Percentiles rank a stretch among this genome's conserved stretches.
Evolutionary conservation across 2,888 invertebrate genomes (phyloP).

Genomic region (Drosophila subquinaria): DNA sequence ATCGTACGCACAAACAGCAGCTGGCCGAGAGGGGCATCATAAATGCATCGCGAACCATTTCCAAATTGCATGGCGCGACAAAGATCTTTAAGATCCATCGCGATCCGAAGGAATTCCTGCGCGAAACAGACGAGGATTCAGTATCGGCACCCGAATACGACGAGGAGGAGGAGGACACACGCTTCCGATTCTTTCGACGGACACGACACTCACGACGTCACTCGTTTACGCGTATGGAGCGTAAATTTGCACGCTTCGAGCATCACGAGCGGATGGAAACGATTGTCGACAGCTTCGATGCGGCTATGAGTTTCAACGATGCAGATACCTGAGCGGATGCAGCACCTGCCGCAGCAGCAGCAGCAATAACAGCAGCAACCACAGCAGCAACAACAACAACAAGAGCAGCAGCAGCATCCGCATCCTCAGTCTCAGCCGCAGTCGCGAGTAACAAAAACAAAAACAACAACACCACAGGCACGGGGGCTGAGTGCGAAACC

Average conservation of each 20-base stretch:
- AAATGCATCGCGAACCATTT: slow-evolving; percentile 78
- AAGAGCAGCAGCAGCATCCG: slow-evolving; percentile 26
- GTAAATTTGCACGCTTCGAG: slow-evolving; percentile 78
- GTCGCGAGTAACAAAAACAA: slow-evolving; percentile 36
- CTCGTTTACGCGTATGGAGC: slow-evolving; percentile 58
- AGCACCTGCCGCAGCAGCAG: slow-evolving; percentile 35
- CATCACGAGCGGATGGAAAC: slow-evolving; percentile 83
- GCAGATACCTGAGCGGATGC: slow-evolving; percentile 72
- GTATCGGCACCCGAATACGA: slow-evolving; percentile 83
- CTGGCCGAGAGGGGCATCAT: slow-evolving; percentile 77
- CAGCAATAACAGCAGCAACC: slow-evolving; percentile 26
- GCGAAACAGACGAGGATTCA: slow-evolving; percentile 83
- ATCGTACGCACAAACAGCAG: slow-evolving; percentile 58
- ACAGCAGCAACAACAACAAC: slow-evolving; percentile 1
- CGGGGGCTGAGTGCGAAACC: slow-evolving; percentile 73
- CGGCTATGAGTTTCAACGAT: slow-evolving; percentile 82
- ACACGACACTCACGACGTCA: slow-evolving; percentile 60
- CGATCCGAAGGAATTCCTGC: slow-evolving; percentile 81
- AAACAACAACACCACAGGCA: slow-evolving; percentile 54
- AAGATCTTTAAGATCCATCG: slow-evolving; percentile 83
- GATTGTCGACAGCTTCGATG: slow-evolving; percentile 82
- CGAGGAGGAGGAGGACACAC: slow-evolving; percentile 80
- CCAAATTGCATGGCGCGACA: slow-evolving; percentile 72
- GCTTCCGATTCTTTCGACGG: slow-evolving; percentile 76
- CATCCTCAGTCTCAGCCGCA: slow-evolving; percentile 22